Evolutionary conservation across 1,140 invertebrate species (phyloP).

Genomic region (Drosophila littoralis): DNA sequence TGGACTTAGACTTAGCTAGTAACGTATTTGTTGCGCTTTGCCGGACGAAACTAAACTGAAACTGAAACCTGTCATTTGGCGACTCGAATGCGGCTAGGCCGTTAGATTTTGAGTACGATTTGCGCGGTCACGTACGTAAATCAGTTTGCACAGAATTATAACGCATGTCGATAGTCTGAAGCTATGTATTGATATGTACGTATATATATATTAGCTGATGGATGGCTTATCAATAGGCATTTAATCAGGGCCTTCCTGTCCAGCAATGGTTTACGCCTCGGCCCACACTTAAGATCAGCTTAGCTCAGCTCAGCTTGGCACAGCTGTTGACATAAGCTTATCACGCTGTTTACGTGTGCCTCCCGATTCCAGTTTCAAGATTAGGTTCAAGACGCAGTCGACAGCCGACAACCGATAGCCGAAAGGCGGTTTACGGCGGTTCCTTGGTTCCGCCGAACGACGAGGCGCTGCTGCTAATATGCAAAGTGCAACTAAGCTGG

Average conservation of each 20-base stretch:
- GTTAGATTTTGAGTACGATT: constrained; percentile 55
- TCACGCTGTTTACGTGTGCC: constrained; percentile 61
- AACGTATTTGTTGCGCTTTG: constrained; percentile 46
- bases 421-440: constrained; percentile 29
- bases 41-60: constrained; percentile 69
- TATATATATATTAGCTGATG: constrained; percentile 4
- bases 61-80: constrained; percentile 58
- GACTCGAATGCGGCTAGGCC: constrained; percentile 42
- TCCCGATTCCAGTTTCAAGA: not conserved
- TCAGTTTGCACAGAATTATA: constrained; percentile 13
- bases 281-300: not conserved
- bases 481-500: constrained; percentile 59
- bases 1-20: not conserved
- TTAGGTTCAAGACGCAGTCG: constrained; percentile 10
- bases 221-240: constrained; percentile 16
- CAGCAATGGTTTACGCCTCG: too few relatives aligned
- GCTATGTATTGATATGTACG: not conserved
- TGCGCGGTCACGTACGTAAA: constrained; percentile 53
- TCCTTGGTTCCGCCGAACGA: not conserved
- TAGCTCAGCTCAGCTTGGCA: not conserved
- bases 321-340: constrained; percentile 43
- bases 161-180: not conserved
- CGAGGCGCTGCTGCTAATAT: constrained; percentile 20
- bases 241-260: not conserved
- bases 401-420: not conserved